A percentile compares a stretch with the other conserved stretches of the same genome.
phyloP scores from a whole-genome alignment of 2,797 vertebrate species.

The Lutjanus campechanus region DNA sequence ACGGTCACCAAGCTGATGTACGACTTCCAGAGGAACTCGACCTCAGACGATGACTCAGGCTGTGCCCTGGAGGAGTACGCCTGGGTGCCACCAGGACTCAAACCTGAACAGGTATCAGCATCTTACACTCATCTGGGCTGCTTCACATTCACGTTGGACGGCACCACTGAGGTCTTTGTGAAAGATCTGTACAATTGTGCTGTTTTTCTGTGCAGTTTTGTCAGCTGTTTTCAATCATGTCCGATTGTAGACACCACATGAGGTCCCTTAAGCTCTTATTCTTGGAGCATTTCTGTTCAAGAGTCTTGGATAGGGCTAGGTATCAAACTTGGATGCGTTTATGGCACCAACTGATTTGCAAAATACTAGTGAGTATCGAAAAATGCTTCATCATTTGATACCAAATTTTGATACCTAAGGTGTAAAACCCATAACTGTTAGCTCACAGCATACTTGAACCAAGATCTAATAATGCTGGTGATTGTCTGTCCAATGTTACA shows the following conservation, averaged over 20 bases:
- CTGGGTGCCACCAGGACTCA: constrained; percentile 97
- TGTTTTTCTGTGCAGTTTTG: background rate
- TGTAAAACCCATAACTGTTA: too few species aligned
- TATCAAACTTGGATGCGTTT: too few species aligned
- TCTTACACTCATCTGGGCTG: background rate
- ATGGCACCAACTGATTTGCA: too few species aligned
- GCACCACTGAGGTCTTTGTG: background rate
- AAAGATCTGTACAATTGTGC: background rate
- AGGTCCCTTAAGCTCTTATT: too few species aligned
- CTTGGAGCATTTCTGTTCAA: too few species aligned
- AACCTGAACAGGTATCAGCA: constrained; percentile 94
- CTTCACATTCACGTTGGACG: fast-evolving
- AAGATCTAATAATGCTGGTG: too few species aligned
- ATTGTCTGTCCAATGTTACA: too few species aligned
- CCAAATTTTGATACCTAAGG: too few species aligned
- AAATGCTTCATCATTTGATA: too few species aligned
- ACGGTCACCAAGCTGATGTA: constrained; percentile 99
- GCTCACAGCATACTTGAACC: too few species aligned
- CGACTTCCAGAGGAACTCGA: constrained; percentile 99
- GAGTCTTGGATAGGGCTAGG: too few species aligned
- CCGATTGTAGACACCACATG: background rate
- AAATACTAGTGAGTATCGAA: too few species aligned
- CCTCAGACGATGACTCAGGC: constrained; percentile 97
- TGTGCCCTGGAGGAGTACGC: constrained; percentile 98
- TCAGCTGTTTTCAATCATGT: background rate